Evolutionary conservation across 2,113 vertebrate species (phyloP).

Genomic region (Pongo abelii): DNA sequence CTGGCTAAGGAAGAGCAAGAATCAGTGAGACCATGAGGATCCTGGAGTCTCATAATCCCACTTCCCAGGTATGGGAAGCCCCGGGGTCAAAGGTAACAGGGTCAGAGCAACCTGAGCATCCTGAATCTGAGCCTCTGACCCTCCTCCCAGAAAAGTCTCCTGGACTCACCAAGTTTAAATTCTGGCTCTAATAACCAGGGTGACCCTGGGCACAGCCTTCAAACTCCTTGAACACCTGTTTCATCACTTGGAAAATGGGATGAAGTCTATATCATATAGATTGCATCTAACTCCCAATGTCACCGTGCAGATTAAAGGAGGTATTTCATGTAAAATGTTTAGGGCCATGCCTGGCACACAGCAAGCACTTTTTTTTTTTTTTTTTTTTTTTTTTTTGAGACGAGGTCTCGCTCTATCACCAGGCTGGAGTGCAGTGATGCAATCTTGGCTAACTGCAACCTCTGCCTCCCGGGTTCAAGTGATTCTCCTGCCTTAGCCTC

Average conservation of each 20-base stretch:
- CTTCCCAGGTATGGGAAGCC: neutral
- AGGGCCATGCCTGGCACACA: rapidly evolving
- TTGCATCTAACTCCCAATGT: neutral
- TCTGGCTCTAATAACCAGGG: neutral
- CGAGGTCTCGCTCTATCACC: too few species aligned
- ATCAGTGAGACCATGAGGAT: neutral
- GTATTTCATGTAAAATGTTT: neutral
- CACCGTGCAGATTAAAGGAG: neutral
- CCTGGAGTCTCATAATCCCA: neutral
- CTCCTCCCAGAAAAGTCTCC: neutral
- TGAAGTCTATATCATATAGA: neutral
- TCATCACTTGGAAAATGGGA: neutral
- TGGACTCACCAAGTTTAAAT: neutral
- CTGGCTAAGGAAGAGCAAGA: neutral
- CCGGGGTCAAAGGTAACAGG: neutral
- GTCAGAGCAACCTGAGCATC: neutral
- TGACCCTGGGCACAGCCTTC: neutral
- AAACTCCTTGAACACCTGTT: neutral
- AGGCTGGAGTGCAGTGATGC: too few species aligned
- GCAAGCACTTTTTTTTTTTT: neutral
- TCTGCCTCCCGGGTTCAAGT: too few species aligned
- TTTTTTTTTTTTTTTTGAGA: too few species aligned
- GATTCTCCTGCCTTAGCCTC: too few species aligned
- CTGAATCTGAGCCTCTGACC: neutral
- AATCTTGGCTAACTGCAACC: too few species aligned